Evolutionary conservation across 1,140 invertebrate species (phyloP).

Genomic region (Radopholus similis): DNA sequence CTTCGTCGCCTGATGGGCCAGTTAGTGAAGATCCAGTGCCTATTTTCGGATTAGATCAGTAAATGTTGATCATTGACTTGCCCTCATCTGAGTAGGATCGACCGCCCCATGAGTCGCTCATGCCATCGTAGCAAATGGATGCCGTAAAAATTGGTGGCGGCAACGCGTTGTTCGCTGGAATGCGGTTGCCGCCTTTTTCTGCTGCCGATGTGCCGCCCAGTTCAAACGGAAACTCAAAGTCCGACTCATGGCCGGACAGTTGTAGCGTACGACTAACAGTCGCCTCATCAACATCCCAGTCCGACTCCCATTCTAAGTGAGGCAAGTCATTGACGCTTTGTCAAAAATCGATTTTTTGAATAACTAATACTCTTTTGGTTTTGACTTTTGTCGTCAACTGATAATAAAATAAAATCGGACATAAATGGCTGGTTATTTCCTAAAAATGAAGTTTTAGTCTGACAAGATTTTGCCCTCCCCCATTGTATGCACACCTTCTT

Average conservation of each 20-base stretch:
- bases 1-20: constrained; percentile 31
- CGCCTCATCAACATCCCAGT: constrained; percentile 12
- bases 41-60: background rate
- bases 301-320: constrained; percentile 21
- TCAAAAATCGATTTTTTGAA: no score
- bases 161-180: constrained; percentile 38
- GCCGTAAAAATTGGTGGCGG: constrained; percentile 55
- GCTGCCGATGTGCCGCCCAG: background rate
- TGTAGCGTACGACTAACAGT: constrained; percentile 23
- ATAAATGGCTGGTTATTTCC: no score
- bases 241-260: constrained; percentile 19
- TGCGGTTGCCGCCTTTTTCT: constrained; percentile 12
- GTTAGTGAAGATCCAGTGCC: background rate
- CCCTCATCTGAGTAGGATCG: constrained; percentile 20
- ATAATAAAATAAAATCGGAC: no score
- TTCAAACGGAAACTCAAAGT: constrained; percentile 30
- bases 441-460: no score
- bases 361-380: no score
- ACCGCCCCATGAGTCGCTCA: constrained; percentile 32
- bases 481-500: constrained; percentile 15
- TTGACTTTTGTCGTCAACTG: no score
- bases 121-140: constrained; percentile 56
- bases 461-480: background rate
- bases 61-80: constrained; percentile 8
- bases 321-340: no score